Evolutionary conservation across 2,113 vertebrate species (phyloP), one percentile per base, ranked within the genome.

Genomic region (Pardalotus punctatus): DNA sequence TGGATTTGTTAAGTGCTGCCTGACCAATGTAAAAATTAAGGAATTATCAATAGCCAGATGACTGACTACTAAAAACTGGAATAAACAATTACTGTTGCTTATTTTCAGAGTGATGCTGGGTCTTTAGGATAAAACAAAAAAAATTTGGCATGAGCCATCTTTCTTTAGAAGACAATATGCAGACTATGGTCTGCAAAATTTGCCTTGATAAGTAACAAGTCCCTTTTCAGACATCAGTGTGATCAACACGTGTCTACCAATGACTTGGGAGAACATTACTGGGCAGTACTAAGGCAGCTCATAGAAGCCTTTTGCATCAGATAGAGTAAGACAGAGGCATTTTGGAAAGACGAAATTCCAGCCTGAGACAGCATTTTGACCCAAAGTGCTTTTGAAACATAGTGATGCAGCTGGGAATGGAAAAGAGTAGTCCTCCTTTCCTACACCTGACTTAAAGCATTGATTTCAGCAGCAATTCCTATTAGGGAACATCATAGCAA

Each of bases 171-270:
- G 58, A 25, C 40, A 53, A 28, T 31, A 54, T 33, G 11, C 18
- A 66, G 23, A 56, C 15, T 56, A 33, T 3, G 3, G 4, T 21
- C 23, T 20, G 14, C 58, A 40, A 40, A 84, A 61, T 23, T 47
- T 76, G 20, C 14, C 10, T 21, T 61, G 43, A 6, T 45, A 81
- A 57, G 17, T n/a, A 54, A 35, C 14, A 40, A 42, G 3, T 28
- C 2, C 23, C 6, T 47, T 92, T 86, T 57, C 47, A 71, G 9
- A n/a, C 25, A 90, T 64, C 47, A 70, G 14, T 1, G 1, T 27
- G 18, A 19, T 42, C 47, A 64, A 38, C 25, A 25, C 0, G 0
- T 8, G 9, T 27, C 36, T 65, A 47, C 10, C 50, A 47, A 42
- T 23, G 19, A 47, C 42, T 56, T 43, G 33, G 36, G 27, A 70